These are phyloP conservation scores for Sander lucioperca DNA, from an alignment of 2,113 vertebrate species.

Conservation along the genomic window DNA sequence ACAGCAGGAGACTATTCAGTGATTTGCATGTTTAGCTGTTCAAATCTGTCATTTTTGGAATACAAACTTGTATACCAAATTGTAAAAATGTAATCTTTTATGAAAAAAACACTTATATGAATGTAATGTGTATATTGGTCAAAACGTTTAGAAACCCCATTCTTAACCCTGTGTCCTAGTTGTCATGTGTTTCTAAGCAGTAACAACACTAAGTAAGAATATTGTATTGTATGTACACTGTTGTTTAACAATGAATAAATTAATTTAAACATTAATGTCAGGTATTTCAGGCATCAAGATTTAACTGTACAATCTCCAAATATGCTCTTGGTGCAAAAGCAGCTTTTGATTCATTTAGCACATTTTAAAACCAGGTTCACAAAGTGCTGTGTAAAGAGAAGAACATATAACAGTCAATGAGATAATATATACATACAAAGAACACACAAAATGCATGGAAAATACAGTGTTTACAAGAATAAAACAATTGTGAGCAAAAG, in stretches of 20 bases:
- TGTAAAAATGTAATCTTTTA: not conserved
- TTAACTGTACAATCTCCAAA: not conserved
- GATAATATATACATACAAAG: conserved; percentile 36
- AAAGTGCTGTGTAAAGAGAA: conserved; percentile 47
- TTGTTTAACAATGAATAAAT: not conserved
- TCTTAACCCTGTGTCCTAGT: too few relatives aligned
- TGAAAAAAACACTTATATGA: too few relatives aligned
- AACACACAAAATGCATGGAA: conserved; percentile 18
- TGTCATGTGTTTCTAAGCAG: not conserved
- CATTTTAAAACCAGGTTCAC: conserved; percentile 48
- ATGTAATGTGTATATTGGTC: not conserved
- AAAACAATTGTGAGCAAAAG: conserved; percentile 14
- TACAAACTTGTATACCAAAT: not conserved
- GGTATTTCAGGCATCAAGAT: not conserved
- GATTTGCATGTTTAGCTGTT: not conserved
- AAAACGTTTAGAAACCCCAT: not conserved
- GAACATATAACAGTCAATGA: conserved; percentile 23
- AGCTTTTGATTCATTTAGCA: conserved; percentile 44
- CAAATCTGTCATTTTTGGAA: not conserved
- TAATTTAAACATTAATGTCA: not conserved
- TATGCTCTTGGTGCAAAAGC: not conserved
- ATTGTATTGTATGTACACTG: not conserved
- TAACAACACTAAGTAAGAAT: not conserved
- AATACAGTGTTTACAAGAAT: conserved; percentile 12
- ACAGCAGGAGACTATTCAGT: not conserved